Percentiles rank a stretch among this genome's conserved stretches.
phyloP scores from a whole-genome alignment of 2,797 vertebrate species.

The Lepilemur septentrionalis region DNA sequence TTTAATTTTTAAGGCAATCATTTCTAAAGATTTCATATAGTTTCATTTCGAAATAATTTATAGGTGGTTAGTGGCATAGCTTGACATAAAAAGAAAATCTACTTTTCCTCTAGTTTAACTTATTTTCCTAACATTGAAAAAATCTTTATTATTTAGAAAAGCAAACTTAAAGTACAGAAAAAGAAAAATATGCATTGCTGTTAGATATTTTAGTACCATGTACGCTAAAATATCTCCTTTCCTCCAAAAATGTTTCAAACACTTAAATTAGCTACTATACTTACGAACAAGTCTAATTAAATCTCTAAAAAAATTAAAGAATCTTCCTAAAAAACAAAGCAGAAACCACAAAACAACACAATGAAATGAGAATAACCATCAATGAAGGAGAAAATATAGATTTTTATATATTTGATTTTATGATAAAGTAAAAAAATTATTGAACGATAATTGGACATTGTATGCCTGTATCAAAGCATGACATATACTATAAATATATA shows the following conservation, averaged over 20 bases:
- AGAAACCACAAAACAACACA: neutral
- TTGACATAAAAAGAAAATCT: neutral
- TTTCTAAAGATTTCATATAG: neutral
- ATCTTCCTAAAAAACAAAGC: constrained; percentile 1
- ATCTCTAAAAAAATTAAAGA: neutral
- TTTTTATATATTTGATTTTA: neutral
- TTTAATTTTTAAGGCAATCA: neutral
- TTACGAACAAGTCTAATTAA: neutral
- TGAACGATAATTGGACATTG: neutral
- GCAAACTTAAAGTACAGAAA: neutral
- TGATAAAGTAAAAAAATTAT: neutral
- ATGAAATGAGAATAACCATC: neutral
- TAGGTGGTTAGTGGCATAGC: neutral
- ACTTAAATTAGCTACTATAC: neutral
- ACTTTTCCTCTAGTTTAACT: neutral
- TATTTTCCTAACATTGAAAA: neutral
- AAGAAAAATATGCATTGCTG: neutral
- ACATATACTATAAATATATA: too few species aligned
- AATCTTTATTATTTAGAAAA: constrained; percentile 20
- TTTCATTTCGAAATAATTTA: constrained; percentile 33
- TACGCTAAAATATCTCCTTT: neutral
- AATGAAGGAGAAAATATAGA: neutral
- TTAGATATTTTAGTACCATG: neutral
- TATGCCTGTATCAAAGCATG: too few species aligned
- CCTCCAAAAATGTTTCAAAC: neutral